These are phyloP conservation scores for Patiria miniata DNA, from an alignment of 35 echinoderm and acorn worm species.

Conservation along the genomic window DNA sequence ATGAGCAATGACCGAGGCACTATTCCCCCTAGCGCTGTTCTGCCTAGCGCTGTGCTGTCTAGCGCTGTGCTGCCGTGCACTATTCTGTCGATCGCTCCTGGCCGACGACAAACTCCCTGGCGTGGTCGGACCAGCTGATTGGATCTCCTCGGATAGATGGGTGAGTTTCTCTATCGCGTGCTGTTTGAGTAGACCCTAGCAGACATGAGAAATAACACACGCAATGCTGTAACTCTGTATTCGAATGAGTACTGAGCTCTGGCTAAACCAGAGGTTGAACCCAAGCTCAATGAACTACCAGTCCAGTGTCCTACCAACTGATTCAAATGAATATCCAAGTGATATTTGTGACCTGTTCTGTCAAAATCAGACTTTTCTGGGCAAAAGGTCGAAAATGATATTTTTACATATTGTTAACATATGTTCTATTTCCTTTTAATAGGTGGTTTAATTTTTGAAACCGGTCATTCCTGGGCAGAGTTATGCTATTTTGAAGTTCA, in stretches of 20 bases:
- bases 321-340: too few relatives aligned
- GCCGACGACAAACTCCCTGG: constrained; percentile 55
- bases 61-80: constrained; percentile 32
- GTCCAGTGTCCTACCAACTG: too few relatives aligned
- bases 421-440: too few relatives aligned
- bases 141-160: constrained; percentile 54
- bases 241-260: background rate
- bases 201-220: background rate
- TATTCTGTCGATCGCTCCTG: constrained; percentile 68
- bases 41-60: background rate
- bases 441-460: too few relatives aligned
- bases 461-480: too few relatives aligned
- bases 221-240: background rate
- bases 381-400: too few relatives aligned
- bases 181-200: constrained; percentile 65
- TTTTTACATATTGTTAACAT: too few relatives aligned
- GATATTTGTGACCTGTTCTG: too few relatives aligned
- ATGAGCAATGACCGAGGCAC: constrained; percentile 58
- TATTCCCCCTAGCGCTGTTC: background rate
- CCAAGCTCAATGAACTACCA: background rate
- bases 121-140: constrained; percentile 61
- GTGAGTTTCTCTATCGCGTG: constrained; percentile 69
- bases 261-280: background rate
- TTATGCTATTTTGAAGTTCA: too few relatives aligned
- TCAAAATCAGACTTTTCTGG: too few relatives aligned